phyloP scores from a whole-genome alignment of 2,888 invertebrate genomes.

The Xestia rhomboidea region DNA sequence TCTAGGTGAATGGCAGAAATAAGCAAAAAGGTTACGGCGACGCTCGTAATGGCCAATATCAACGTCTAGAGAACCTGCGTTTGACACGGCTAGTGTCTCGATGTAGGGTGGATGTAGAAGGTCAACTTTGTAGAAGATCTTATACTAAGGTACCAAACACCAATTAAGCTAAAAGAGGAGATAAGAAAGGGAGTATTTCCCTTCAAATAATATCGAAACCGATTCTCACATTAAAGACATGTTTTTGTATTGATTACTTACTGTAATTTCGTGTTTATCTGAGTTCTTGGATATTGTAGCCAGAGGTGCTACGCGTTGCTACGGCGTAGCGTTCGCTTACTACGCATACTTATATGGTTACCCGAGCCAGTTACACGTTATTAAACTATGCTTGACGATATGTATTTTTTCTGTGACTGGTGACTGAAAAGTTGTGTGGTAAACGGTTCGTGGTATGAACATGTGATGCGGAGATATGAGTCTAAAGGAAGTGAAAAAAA shows the following conservation, averaged over 20 bases:
- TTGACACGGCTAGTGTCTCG: slow-evolving; percentile 49
- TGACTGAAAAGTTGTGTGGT: no score
- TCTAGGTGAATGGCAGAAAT: slow-evolving; percentile 54
- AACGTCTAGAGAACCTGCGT: slow-evolving; percentile 63
- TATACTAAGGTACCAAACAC: background rate
- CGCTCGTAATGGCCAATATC: slow-evolving; percentile 62
- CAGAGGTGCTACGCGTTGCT: background rate
- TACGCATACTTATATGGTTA: no score
- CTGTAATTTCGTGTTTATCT: background rate
- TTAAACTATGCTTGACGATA: no score
- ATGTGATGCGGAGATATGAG: no score
- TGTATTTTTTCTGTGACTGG: no score
- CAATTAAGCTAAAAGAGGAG: background rate
- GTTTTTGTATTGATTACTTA: background rate
- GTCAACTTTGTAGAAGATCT: background rate
- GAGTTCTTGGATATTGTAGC: background rate
- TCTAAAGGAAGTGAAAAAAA: no score
- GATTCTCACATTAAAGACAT: background rate
- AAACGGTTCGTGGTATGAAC: no score
- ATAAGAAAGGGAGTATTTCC: background rate
- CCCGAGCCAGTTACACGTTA: no score
- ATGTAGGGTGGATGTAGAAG: slow-evolving; percentile 30
- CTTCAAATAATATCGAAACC: background rate
- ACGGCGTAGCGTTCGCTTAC: slow-evolving; percentile 2
- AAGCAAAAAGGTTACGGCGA: slow-evolving; percentile 61